Evolutionary conservation across 2,888 invertebrate genomes (phyloP).

Genomic region (Monochamus alternatus): DNA sequence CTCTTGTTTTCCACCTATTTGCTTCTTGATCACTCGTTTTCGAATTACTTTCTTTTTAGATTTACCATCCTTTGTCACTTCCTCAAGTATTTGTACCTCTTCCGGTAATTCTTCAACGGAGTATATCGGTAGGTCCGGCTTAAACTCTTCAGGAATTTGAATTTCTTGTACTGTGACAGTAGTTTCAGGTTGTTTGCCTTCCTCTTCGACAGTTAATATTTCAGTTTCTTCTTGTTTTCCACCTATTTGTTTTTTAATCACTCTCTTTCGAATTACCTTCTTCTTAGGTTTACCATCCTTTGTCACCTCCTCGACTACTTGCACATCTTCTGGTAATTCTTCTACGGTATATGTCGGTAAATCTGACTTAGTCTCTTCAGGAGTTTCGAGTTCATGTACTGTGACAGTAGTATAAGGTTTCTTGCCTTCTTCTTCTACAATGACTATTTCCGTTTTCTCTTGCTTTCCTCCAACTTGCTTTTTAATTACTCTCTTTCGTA

Average conservation of each 20-base stretch:
- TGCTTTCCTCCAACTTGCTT: constrained; percentile 66
- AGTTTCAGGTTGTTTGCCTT: constrained; percentile 67
- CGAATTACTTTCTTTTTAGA: constrained; percentile 64
- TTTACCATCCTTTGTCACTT: constrained; percentile 55
- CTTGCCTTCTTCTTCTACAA: constrained; percentile 63
- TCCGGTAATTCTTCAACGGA: constrained; percentile 54
- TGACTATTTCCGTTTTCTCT: constrained; percentile 65
- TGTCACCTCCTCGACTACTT: constrained; percentile 56
- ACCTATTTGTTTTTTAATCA: constrained; percentile 68
- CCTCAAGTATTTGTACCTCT: constrained; percentile 54
- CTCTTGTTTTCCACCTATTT: constrained; percentile 61
- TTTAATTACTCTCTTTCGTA: constrained; percentile 68
- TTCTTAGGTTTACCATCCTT: constrained; percentile 56
- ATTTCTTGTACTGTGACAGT: constrained; percentile 59
- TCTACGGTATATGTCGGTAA: no score
- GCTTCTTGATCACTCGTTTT: constrained; percentile 69
- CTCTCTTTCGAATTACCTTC: constrained; percentile 65
- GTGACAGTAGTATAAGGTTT: constrained; percentile 63
- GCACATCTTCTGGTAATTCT: no score
- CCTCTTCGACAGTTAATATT: constrained; percentile 65
- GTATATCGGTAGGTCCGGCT: constrained; percentile 60
- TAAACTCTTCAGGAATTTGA: constrained; percentile 61
- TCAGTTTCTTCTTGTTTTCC: constrained; percentile 60
- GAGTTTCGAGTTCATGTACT: constrained; percentile 28
- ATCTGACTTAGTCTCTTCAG: no score